A percentile compares a stretch with the other conserved stretches of the same genome.
Conservation (phyloP, 2,888 invertebrate genomes). For the Synergus umbraculus region DNA sequence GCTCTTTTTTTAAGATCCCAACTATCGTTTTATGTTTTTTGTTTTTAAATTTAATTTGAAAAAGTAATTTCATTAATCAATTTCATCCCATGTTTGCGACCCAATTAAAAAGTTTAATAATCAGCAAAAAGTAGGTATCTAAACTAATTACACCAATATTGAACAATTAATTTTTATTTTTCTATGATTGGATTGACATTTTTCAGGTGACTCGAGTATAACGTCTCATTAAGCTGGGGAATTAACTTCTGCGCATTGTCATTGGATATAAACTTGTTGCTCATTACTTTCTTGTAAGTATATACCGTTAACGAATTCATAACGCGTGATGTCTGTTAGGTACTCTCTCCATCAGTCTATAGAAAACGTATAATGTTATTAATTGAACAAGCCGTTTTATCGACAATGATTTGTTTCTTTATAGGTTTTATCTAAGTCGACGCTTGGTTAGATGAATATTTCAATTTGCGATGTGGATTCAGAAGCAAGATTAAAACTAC, state of each 20-base stretch:
- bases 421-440: conserved; percentile 3
- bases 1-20: too few species aligned
- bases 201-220: not conserved
- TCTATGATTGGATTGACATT: not conserved
- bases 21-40: too few species aligned
- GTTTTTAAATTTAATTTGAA: not conserved
- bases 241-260: conserved; percentile 31
- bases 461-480: conserved; percentile 1
- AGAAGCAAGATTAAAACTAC: not conserved
- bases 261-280: conserved; percentile 28
- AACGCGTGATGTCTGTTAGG: conserved; percentile 52
- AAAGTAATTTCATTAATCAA: not conserved
- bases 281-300: conserved; percentile 57
- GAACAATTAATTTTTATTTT: not conserved
- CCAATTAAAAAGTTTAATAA: not conserved
- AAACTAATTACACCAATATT: not conserved
- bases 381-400: conserved; percentile 25
- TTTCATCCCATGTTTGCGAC: not conserved
- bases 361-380: conserved; percentile 27
- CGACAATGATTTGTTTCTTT: conserved; percentile 35
- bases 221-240: conserved; percentile 2
- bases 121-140: not conserved
- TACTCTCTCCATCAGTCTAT: conserved; percentile 43
- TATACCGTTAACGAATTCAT: conserved; percentile 60
- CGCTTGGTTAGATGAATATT: conserved; percentile 11